These are phyloP conservation scores for Atta texana DNA, from an alignment of 1,140 invertebrate species.

Conservation along the genomic window DNA sequence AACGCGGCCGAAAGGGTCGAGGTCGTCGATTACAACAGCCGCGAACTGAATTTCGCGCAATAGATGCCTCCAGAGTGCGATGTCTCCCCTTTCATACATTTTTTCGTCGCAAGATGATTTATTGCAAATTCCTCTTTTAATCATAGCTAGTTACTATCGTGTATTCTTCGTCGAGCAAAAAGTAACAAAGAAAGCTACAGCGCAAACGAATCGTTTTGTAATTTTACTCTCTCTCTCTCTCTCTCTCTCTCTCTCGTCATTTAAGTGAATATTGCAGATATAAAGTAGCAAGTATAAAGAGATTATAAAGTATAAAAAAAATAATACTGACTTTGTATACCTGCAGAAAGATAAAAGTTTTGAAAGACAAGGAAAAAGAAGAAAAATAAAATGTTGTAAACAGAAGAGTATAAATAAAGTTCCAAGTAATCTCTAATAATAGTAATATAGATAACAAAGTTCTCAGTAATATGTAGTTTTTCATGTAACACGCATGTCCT, in stretches of 20 bases:
- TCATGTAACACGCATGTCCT: not conserved
- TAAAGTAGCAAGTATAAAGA: not conserved
- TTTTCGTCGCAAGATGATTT: not conserved
- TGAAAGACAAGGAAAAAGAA: not conserved
- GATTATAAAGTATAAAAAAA: not conserved
- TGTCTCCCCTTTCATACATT: not conserved
- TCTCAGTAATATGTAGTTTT: not conserved
- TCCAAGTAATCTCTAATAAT: not conserved
- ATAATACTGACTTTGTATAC: not conserved
- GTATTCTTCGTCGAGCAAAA: not conserved
- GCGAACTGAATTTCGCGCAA: slow-evolving; percentile 48
- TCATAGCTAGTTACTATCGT: not conserved
- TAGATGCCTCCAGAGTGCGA: slow-evolving; percentile 34
- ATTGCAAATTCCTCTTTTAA: not conserved
- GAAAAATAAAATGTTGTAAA: not conserved
- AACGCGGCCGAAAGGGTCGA: slow-evolving; percentile 73
- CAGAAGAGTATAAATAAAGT: slow-evolving; percentile 4
- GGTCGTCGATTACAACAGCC: slow-evolving; percentile 59
- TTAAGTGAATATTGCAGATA: not conserved
- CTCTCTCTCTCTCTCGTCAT: not conserved
- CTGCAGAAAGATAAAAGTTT: not conserved
- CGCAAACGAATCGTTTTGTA: not conserved
- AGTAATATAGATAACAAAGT: not conserved
- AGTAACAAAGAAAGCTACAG: not conserved
- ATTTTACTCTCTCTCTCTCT: not conserved